A percentile compares a stretch with the other conserved stretches of the same genome.
Conservation (phyloP, 2,888 invertebrate species). For the Melanostoma scalare region DNA sequence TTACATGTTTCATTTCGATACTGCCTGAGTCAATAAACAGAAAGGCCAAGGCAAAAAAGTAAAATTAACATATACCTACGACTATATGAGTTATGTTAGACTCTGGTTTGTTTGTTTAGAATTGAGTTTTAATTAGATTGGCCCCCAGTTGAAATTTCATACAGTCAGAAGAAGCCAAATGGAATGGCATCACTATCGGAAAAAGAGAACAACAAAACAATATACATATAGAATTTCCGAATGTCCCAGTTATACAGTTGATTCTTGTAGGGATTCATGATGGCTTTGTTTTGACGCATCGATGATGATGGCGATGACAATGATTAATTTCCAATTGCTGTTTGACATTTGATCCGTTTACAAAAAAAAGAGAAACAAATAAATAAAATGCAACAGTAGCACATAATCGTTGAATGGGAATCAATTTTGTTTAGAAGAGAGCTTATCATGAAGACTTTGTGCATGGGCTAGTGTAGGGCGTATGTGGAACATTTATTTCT, state of each 20-base stretch:
- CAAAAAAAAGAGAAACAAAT: neutral
- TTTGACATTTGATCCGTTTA: slow-evolving; percentile 32
- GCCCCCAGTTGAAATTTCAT: slow-evolving; percentile 50
- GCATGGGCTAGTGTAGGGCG: no score
- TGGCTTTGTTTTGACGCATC: slow-evolving; percentile 16
- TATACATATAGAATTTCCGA: neutral
- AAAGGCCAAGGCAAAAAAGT: neutral
- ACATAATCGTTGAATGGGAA: neutral
- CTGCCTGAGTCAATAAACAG: slow-evolving; percentile 8
- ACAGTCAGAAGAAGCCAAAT: slow-evolving; percentile 6
- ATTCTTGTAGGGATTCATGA: slow-evolving; percentile 26
- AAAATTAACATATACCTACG: slow-evolving; percentile 5
- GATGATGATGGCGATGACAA: slow-evolving; percentile 16
- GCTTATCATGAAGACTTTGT: neutral
- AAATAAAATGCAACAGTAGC: neutral
- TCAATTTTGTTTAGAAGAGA: slow-evolving; percentile 3
- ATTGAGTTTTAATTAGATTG: slow-evolving; percentile 67
- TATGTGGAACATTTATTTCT: neutral
- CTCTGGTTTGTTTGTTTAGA: slow-evolving; percentile 42
- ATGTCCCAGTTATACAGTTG: slow-evolving; percentile 16
- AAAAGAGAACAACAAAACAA: neutral
- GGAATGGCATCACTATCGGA: neutral
- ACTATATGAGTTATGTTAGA: neutral
- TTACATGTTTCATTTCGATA: slow-evolving; percentile 8
- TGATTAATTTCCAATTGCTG: slow-evolving; percentile 30